Conservation (phyloP, 2,888 invertebrate genomes). For the Patella pellucida region DNA sequence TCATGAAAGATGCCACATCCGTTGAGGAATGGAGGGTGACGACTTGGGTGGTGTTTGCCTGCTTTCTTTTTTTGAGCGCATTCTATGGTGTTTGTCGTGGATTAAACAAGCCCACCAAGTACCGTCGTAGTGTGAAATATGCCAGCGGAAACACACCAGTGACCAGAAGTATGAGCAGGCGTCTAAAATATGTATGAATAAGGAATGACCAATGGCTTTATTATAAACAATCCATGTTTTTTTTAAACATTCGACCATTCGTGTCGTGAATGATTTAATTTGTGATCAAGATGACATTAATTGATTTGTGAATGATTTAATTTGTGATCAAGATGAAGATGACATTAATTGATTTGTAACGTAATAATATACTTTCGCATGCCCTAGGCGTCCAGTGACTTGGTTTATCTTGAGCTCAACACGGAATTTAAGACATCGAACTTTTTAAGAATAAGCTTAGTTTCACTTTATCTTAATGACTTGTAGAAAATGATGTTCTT, state of each 20-base stretch:
- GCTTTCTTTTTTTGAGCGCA: constrained; percentile 4
- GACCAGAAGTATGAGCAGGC: constrained; percentile 18
- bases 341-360: constrained; percentile 5
- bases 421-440: too few relatives aligned
- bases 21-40: neutral
- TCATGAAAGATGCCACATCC: neutral
- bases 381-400: too few relatives aligned
- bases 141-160: constrained; percentile 6
- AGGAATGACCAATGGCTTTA: neutral
- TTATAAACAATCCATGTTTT: neutral
- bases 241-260: too few relatives aligned
- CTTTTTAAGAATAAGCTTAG: too few relatives aligned
- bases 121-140: neutral
- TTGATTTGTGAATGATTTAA: constrained; percentile 6
- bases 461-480: too few relatives aligned
- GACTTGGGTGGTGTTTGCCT: constrained; percentile 12
- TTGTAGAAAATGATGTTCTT: too few relatives aligned
- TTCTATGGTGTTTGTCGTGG: neutral
- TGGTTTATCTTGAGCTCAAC: too few relatives aligned
- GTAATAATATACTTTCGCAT: too few relatives aligned
- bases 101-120: neutral
- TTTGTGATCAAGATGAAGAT: constrained; percentile 13
- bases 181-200: constrained; percentile 4
- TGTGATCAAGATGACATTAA: constrained; percentile 8
- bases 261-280: neutral